A percentile compares a stretch with the other conserved stretches of the same genome.
Conservation (phyloP, 2,113 vertebrate species). For the Progne subis region DNA sequence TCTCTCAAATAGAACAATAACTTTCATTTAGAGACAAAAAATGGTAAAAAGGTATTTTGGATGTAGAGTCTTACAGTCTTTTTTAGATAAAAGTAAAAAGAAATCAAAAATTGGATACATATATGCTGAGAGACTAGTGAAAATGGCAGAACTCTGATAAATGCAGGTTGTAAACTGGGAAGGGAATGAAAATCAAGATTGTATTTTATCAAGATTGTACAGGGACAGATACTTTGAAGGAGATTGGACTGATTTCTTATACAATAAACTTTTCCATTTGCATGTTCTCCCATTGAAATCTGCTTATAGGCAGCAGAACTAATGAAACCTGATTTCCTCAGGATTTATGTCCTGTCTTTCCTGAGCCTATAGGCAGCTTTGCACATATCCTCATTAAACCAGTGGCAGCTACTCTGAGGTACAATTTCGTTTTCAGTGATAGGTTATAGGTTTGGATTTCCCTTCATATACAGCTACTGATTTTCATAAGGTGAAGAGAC, state of each 20-base stretch:
- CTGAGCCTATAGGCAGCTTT: background rate
- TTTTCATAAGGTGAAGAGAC: background rate
- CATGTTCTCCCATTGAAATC: background rate
- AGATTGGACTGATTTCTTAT: background rate
- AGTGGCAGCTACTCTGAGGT: background rate
- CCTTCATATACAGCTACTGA: background rate
- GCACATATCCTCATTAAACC: background rate
- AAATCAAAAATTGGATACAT: background rate
- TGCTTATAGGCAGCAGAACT: background rate
- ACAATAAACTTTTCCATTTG: background rate
- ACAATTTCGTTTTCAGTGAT: background rate
- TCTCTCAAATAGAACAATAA: background rate
- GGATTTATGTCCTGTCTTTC: background rate
- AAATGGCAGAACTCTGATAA: background rate
- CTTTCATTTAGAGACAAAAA: background rate
- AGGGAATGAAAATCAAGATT: background rate
- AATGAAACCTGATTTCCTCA: background rate
- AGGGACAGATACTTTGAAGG: background rate
- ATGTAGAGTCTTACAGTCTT: background rate
- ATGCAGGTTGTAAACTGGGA: background rate
- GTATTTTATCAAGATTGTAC: background rate
- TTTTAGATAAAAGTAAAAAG: background rate
- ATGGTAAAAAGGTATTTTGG: background rate
- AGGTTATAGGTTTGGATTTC: background rate
- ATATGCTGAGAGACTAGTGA: background rate